Percentiles rank a stretch among this genome's conserved stretches.
Conservation (phyloP, 2,797 vertebrate species). For the Denticeps clupeoides region DNA sequence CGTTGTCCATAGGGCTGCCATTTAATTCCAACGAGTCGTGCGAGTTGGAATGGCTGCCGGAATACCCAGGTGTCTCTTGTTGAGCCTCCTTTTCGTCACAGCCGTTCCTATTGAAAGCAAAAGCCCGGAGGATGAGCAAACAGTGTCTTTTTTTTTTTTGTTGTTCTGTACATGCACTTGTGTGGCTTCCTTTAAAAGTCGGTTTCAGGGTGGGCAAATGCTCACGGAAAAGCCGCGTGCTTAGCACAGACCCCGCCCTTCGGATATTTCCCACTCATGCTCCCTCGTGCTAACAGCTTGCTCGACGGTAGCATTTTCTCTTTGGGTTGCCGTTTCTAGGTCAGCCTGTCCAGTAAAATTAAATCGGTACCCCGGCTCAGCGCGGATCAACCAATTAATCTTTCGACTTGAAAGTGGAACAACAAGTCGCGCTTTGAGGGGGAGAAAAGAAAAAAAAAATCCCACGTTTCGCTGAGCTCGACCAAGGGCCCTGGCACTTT, state of each 20-base stretch:
- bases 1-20: conserved; percentile 22
- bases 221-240: background rate
- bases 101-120: conserved; percentile 18
- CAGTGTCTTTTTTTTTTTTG: conserved; percentile 37
- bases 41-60: conserved; percentile 30
- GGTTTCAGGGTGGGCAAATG: background rate
- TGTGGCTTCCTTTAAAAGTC: background rate
- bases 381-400: conserved; percentile 21
- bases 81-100: conserved; percentile 11
- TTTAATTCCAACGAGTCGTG: conserved; percentile 27
- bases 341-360: conserved; percentile 29
- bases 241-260: too few relatives aligned
- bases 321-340: conserved; percentile 32
- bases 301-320: conserved; percentile 26
- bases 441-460: conserved; percentile 20
- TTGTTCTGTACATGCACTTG: background rate
- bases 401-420: conserved; percentile 24
- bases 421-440: conserved; percentile 5
- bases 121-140: conserved; percentile 36
- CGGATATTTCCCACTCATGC: too few relatives aligned
- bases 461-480: conserved; percentile 9
- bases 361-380: conserved; percentile 19
- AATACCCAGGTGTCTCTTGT: conserved; percentile 39
- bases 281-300: too few relatives aligned
- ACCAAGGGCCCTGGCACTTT: conserved; percentile 18